These are phyloP conservation scores for Melieria omissa DNA, from an alignment of 2,888 invertebrate species.

Conservation along the genomic window DNA sequence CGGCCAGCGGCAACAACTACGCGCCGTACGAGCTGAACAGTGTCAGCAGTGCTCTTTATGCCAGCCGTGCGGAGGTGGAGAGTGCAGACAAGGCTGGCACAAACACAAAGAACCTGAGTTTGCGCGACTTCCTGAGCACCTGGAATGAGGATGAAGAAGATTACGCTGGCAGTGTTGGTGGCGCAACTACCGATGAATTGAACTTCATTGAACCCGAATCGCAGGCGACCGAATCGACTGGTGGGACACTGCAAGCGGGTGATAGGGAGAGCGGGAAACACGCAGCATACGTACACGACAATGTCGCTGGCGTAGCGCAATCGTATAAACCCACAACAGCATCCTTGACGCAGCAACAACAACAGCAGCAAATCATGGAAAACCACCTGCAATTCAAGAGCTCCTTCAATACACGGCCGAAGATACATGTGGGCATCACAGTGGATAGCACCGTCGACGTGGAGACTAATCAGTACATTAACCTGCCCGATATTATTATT, in stretches of 20 bases:
- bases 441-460: conserved; percentile 53
- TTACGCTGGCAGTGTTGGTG: conserved; percentile 40
- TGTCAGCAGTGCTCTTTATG: conserved; percentile 5
- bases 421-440: conserved; percentile 53
- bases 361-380: conserved; percentile 25
- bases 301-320: not conserved
- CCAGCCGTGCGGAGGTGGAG: not conserved
- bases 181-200: conserved; percentile 17
- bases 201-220: conserved; percentile 25
- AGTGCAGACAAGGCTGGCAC: conserved; percentile 6
- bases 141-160: conserved; percentile 67
- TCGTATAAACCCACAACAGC: not conserved
- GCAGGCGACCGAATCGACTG: not conserved
- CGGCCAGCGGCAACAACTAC: conserved; percentile 12
- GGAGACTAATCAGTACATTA: conserved; percentile 55
- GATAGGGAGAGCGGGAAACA: not conserved
- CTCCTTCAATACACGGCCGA: conserved; percentile 45
- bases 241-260: not conserved
- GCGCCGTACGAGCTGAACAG: not conserved
- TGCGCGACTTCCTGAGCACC: conserved; percentile 64
- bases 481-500: conserved; percentile 66
- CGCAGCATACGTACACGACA: not conserved
- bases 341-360: not conserved
- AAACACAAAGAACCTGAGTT: conserved; percentile 46
- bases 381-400: conserved; percentile 46